Conservation (phyloP, 2,888 invertebrate genomes). For the Theretra japonica region DNA sequence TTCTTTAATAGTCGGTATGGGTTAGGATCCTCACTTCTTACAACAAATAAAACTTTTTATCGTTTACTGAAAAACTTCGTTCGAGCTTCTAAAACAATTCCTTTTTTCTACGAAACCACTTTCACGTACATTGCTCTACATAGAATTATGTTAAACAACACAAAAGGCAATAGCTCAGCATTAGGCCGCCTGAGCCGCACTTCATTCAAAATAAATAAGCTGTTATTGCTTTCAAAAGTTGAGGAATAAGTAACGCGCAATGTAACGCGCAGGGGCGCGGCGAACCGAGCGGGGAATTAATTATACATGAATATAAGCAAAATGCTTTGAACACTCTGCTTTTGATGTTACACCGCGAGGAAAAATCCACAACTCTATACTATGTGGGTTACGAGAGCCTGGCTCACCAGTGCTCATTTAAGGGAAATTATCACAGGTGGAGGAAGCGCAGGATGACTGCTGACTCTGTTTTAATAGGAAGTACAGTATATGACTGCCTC, state of each 20-base stretch:
- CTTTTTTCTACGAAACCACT: too few relatives aligned
- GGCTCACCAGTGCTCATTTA: neutral
- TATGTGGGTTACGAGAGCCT: neutral
- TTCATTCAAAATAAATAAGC: constrained; percentile 15
- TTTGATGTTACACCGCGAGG: constrained; percentile 66
- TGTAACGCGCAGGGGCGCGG: constrained; percentile 5
- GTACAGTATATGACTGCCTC: too few relatives aligned
- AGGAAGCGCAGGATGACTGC: too few relatives aligned
- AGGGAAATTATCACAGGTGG: neutral
- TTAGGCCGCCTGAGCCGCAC: neutral
- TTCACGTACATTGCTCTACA: too few relatives aligned
- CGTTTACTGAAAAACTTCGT: neutral
- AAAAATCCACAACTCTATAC: constrained; percentile 15
- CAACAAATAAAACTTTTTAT: too few relatives aligned
- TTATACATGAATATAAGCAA: constrained; percentile 69
- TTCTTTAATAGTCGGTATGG: too few relatives aligned
- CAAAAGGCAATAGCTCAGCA: neutral
- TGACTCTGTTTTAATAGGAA: neutral
- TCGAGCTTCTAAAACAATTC: neutral
- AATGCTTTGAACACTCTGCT: constrained; percentile 45
- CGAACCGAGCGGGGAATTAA: constrained; percentile 37
- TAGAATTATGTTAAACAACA: neutral
- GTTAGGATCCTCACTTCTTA: too few relatives aligned
- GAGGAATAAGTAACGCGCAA: constrained; percentile 8
- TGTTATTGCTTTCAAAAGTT: constrained; percentile 16